Evolutionary conservation across 1,140 invertebrate species (phyloP), one percentile per base, ranked within the genome.

Genomic region (Telenomus remus): DNA sequence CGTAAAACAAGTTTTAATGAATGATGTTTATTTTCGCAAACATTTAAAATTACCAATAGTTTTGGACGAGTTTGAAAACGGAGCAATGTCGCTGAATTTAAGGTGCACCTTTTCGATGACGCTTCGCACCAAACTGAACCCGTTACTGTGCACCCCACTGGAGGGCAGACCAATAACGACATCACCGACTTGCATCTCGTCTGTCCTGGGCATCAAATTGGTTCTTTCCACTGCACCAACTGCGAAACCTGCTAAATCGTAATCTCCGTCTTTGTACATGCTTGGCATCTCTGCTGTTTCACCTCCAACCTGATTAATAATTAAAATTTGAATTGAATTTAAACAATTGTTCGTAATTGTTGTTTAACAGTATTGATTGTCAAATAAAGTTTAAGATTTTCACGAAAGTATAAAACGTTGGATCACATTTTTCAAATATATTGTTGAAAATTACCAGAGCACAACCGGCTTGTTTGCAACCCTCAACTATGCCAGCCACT

Each of bases 261-360:
- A 99, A 42, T 96, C 94, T n/a, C 93, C 93, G 3, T 90, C 84
- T 2, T 88, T 86, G 86, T 99, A 99, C 90, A 99, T 94, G 34
- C 96, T 94, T 0, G 98, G 97, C 94, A 99, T 97, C 86, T 99
- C 97, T 0, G 97, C 96, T 9, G 96, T 97, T 89, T 99, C 97
- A 1, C 96, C 96, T 56, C 95, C 97, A 93, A 86, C 6, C 84
- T 87, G 59, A 16, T 42, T 7, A 12, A 47, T 11, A 49, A 54
- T 4, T 7, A 51, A 48, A 27, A n/a, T n/a, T n/a, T n/a, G n/a
- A n/a, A n/a, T n/a, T n/a, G n/a, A n/a, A n/a, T n/a, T n/a, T n/a
- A n/a, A n/a, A n/a, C n/a, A n/a, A n/a, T n/a, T n/a, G n/a, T n/a
- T n/a, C n/a, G n/a, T n/a, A n/a, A n/a, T n/a, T n/a, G n/a, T n/a